Evolutionary conservation across 2,113 vertebrate species (phyloP), one percentile per base, ranked within the genome.

Genomic region (Papio anubis): DNA sequence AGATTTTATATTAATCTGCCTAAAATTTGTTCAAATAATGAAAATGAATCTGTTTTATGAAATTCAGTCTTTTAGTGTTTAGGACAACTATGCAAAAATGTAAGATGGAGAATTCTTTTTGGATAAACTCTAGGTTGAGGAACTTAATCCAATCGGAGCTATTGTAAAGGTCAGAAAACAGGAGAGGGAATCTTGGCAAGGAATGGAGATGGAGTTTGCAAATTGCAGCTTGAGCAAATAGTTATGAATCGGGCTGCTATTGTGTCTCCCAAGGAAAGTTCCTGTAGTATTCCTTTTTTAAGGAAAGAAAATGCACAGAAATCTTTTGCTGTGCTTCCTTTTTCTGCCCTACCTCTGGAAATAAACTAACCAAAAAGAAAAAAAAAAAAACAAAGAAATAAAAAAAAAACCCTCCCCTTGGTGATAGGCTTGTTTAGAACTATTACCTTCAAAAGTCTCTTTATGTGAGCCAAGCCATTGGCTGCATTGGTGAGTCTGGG

Each of bases 341-440:
- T 92, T 96, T 97, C 88, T 96, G 43, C 89, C 75, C 90, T 55
- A 93, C 88, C 86, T 97, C 95, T 87, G 83, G 97, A 97, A 98
- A 96, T 94, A 97, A 97, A 97, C 94, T 93, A 50, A 93, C 57
- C 7, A 18, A 14, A 64, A 61, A 61, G 12, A 27, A 1, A 23
- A 27, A 61, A 11, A 12, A 61, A 30, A 6, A 20, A 59, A 1
- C 2, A 35, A 66, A 32, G 1, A 61, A 64, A 30, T 2, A 18
- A 78, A 30, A 6, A 66, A 68, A 35, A 86, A 43, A 66, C 3
- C 35, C 55, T 97, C 93, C 82, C 79, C 96, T 96, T 87, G 59
- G 83, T 95, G 96, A 93, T 96, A 70, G 83, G 35, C 86, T 97
- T 98, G 96, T 96, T 95, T 97, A 92, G 93, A 98, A 97, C 97